Conservation (phyloP, 2,797 vertebrate genomes). For the Rhynchonycteris naso region DNA sequence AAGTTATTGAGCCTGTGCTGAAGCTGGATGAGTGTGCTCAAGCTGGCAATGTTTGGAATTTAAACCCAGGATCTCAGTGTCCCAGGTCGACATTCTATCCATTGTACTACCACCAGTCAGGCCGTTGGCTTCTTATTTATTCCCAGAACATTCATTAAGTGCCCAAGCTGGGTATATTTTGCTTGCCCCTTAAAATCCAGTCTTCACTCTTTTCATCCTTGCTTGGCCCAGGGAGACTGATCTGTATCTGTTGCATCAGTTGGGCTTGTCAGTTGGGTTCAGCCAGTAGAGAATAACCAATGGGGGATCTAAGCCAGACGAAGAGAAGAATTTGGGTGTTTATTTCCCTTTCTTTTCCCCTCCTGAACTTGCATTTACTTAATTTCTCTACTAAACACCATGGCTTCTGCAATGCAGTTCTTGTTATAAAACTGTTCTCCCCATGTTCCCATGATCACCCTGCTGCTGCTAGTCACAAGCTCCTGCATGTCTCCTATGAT, state of each 20-base stretch:
- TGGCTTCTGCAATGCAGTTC: not conserved
- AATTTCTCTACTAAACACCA: not conserved
- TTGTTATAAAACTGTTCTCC: not conserved
- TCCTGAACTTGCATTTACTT: not conserved
- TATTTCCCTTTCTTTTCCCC: not conserved
- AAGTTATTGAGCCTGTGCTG: too few species aligned
- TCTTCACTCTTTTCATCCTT: not conserved
- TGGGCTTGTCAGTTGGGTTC: not conserved
- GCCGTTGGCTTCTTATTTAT: not conserved
- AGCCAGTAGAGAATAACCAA: not conserved
- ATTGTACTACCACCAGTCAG: too few species aligned
- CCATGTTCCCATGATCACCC: not conserved
- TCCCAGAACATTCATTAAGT: not conserved
- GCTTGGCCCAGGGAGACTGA: not conserved
- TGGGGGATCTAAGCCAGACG: not conserved
- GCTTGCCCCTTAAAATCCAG: constrained; percentile 4
- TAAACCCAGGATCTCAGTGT: too few species aligned
- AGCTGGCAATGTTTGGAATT: too few species aligned
- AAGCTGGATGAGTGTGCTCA: too few species aligned
- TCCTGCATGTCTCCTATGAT: not conserved
- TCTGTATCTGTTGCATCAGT: not conserved
- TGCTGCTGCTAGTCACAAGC: not conserved
- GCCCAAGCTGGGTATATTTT: not conserved
- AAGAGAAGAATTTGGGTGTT: not conserved
- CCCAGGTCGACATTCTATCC: too few species aligned